Evolutionary conservation across 2,888 invertebrate species (phyloP).

Genomic region (Dicyrtomina minuta): DNA sequence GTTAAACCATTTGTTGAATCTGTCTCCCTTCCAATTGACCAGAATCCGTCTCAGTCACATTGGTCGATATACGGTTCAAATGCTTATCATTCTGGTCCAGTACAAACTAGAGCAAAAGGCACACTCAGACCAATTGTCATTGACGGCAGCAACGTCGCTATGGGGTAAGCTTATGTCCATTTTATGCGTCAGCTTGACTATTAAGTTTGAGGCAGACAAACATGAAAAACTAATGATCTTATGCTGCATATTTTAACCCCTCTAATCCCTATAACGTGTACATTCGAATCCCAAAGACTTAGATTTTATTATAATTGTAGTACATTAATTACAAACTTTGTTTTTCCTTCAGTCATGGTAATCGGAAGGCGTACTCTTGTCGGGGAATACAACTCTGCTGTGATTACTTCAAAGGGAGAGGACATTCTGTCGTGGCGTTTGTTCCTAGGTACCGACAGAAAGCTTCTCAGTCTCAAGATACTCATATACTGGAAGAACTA

Average conservation of each 20-base stretch:
- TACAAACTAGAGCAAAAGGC: slow-evolving; percentile 8
- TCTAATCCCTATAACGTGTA: no score
- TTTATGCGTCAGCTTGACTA: no score
- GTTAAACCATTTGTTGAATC: not conserved
- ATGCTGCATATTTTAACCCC: no score
- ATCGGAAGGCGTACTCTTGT: slow-evolving; percentile 13
- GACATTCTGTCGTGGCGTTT: slow-evolving; percentile 13
- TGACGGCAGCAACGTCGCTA: slow-evolving; percentile 21
- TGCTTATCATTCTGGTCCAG: slow-evolving; percentile 15
- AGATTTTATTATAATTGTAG: no score
- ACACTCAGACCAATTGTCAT: slow-evolving; percentile 8
- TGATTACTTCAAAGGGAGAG: slow-evolving; percentile 12
- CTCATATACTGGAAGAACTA: slow-evolving; percentile 6
- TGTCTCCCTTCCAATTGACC: not conserved
- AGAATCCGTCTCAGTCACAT: not conserved
- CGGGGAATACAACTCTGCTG: slow-evolving; percentile 8
- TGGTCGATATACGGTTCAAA: slow-evolving; percentile 25
- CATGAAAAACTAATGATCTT: no score
- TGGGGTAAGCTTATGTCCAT: slow-evolving; percentile 5
- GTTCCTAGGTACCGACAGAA: slow-evolving; percentile 12
- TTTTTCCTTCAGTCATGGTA: slow-evolving; percentile 6
- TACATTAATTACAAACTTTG: no score
- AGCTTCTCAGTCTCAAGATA: not conserved
- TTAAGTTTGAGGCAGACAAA: no score
- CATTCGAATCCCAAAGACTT: no score